Evolutionary conservation across 2,797 vertebrate species (phyloP).

Genomic region (Pterois miles): DNA sequence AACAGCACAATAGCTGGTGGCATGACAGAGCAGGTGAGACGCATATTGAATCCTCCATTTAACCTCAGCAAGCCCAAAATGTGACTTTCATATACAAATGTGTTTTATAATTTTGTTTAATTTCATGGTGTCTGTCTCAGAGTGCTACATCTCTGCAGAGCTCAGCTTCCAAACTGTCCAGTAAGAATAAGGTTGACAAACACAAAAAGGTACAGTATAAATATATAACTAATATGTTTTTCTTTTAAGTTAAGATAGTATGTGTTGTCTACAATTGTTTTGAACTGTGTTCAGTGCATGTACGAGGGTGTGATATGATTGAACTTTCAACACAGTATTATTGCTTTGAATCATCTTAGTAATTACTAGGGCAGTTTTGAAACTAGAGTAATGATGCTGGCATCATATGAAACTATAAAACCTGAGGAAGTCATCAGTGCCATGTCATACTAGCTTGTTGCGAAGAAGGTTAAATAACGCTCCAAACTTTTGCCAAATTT

Average conservation of each 20-base stretch:
- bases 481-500: too few relatives aligned
- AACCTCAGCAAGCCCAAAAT: neutral
- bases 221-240: neutral
- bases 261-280: neutral
- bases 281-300: neutral
- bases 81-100: neutral
- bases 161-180: conserved; percentile 16
- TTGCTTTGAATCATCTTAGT: neutral
- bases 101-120: neutral
- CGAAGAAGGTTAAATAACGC: too few relatives aligned
- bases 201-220: conserved; percentile 59
- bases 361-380: neutral
- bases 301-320: neutral
- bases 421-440: too few relatives aligned
- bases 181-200: conserved; percentile 25
- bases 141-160: conserved; percentile 32
- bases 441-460: too few relatives aligned
- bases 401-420: too few relatives aligned
- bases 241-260: neutral
- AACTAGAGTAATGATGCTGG: too few relatives aligned
- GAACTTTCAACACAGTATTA: neutral
- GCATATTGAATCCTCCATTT: neutral
- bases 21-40: conserved; percentile 57
- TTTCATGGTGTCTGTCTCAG: conserved; percentile 13
- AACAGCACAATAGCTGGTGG: conserved; percentile 18